A percentile compares a stretch with the other conserved stretches of the same genome.
These are phyloP conservation scores for Helicolenus hilgendorfi DNA, from an alignment of 2,797 vertebrate genomes.

Conservation along the genomic window DNA sequence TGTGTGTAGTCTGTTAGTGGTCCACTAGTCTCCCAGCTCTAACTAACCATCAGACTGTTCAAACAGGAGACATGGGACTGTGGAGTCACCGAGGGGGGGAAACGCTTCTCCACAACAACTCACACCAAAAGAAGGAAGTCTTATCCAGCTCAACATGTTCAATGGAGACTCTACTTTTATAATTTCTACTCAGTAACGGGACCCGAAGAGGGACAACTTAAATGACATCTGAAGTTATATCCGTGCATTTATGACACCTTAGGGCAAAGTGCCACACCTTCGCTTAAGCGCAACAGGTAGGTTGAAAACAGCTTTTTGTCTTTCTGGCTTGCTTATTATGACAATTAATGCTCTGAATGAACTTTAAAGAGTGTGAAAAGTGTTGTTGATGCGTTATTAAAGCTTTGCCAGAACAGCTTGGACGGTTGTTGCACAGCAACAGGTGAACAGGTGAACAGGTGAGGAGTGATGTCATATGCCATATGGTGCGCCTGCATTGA, in stretches of 20 bases:
- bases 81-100: constrained; percentile 72
- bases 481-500: constrained; percentile 44
- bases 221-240: constrained; percentile 79
- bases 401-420: neutral
- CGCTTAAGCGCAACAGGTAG: constrained; percentile 87
- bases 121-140: neutral
- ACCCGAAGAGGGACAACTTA: constrained; percentile 59
- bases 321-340: fast-evolving
- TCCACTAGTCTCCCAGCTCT: constrained; percentile 11
- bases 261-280: constrained; percentile 89
- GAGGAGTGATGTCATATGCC: constrained; percentile 5
- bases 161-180: neutral
- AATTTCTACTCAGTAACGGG: neutral
- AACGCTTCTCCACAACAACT: constrained; percentile 57
- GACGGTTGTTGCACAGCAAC: constrained; percentile 6
- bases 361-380: neutral
- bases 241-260: constrained; percentile 81
- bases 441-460: constrained; percentile 22
- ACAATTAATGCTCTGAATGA: fast-evolving
- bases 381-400: neutral
- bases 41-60: constrained; percentile 61
- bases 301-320: neutral
- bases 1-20: neutral
- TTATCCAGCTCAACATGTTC: neutral
- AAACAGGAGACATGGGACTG: constrained; percentile 83